A percentile compares a stretch with the other conserved stretches of the same genome.
Evolutionary conservation across 2,888 invertebrate species (phyloP).

Genomic region (Pristionchus fissidentatus): DNA sequence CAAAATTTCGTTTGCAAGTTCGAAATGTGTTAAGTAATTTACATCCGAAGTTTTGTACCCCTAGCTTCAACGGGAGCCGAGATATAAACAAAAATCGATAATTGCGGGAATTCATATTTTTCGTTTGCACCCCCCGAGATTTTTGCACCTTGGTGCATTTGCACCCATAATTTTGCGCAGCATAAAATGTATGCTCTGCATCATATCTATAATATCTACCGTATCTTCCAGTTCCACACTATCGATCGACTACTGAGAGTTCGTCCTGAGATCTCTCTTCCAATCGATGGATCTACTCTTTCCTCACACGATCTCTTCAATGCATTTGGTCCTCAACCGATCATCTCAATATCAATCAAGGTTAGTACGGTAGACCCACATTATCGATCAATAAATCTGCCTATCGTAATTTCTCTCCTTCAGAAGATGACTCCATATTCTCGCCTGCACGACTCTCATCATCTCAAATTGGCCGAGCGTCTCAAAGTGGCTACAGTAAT

Average conservation of each 20-base stretch:
- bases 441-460: background rate
- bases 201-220: background rate
- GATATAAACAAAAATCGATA: too few relatives aligned
- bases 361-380: background rate
- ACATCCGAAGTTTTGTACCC: too few relatives aligned
- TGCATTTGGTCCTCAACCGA: background rate
- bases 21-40: too few relatives aligned
- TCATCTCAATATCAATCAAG: conserved; percentile 22
- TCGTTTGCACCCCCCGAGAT: too few relatives aligned
- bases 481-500: conserved; percentile 39
- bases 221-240: conserved; percentile 9
- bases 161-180: too few relatives aligned
- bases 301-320: conserved; percentile 37
- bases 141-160: too few relatives aligned
- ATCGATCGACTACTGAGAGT: conserved; percentile 13
- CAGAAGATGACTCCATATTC: conserved; percentile 30
- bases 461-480: conserved; percentile 30
- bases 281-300: background rate
- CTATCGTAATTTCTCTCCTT: background rate
- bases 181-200: too few relatives aligned
- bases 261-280: background rate
- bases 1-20: too few relatives aligned
- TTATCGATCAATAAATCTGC: background rate
- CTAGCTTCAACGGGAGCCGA: too few relatives aligned
- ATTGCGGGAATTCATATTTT: too few relatives aligned